phyloP scores from a whole-genome alignment of 2,888 invertebrate genomes.

The Orthosia gothica region DNA sequence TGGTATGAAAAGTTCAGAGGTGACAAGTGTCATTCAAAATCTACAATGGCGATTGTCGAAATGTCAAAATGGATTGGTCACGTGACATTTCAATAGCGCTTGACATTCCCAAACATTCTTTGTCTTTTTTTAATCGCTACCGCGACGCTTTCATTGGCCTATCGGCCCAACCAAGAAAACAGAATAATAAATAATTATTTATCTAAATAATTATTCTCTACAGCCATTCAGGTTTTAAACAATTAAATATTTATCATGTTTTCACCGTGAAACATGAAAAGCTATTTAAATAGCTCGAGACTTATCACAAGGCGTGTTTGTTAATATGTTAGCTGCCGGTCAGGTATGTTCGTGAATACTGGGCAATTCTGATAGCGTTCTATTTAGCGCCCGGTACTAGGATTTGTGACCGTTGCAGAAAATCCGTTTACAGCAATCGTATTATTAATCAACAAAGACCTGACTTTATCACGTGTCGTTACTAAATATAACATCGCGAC shows the following conservation, averaged over 20 bases:
- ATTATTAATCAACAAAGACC: slow-evolving; percentile 26
- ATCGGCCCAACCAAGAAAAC: too few relatives aligned
- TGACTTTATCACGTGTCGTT: slow-evolving; percentile 3
- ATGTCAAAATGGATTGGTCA: too few relatives aligned
- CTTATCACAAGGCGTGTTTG: slow-evolving; percentile 38
- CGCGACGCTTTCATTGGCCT: too few relatives aligned
- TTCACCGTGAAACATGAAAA: neutral
- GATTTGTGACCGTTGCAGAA: slow-evolving; percentile 20
- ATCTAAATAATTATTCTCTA: too few relatives aligned
- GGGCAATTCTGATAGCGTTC: slow-evolving; percentile 34
- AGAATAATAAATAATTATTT: too few relatives aligned
- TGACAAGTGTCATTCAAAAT: too few relatives aligned
- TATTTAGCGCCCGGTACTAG: slow-evolving; percentile 10
- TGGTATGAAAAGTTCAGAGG: too few relatives aligned
- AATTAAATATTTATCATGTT: neutral
- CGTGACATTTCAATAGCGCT: too few relatives aligned
- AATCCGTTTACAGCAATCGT: slow-evolving; percentile 10
- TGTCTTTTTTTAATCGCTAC: too few relatives aligned
- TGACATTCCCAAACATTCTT: too few relatives aligned
- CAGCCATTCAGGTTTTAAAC: neutral
- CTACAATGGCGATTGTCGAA: too few relatives aligned
- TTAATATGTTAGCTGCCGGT: slow-evolving; percentile 34
- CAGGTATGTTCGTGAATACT: slow-evolving; percentile 25
- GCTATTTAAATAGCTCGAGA: slow-evolving; percentile 10
- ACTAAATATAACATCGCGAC: neutral